Evolutionary conservation across 2,797 vertebrate species (phyloP), one percentile per base, ranked within the genome.

Genomic region (Melanotaenia trifasciata): DNA sequence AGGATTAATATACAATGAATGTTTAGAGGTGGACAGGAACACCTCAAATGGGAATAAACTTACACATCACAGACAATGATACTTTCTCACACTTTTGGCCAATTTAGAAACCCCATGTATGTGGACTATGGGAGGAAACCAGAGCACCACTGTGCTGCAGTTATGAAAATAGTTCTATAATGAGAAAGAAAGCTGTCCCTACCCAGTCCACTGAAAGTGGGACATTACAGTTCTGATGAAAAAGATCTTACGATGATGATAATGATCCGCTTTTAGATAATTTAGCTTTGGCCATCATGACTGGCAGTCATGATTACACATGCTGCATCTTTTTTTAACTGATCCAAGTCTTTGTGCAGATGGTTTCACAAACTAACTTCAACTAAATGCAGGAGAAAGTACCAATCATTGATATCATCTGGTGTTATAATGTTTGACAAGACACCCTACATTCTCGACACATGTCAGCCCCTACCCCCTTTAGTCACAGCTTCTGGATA

Each of bases 321-420:
- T 32, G 60, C 67, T 36, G 11, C 24, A 1, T 12, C 20, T 64
- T 70, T 68, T 33, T 69, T 57, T 0, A 20, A 36, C 40, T 9
- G 20, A 66, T 50, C n/a, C 32, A 26, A 24, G 40, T 35, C 40
- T 51, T 63, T 76, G 58, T 72, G 40, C 35, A 50, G 65, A 36
- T 72, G 65, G 45, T 53, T 63, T 75, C 58, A 51, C 72, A 85
- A 74, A 85, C 68, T 75, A 69, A 35, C 58, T 70, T 68, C 47
- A 51, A 4, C 61, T 43, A 57, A 22, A 75, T 4, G 2, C 16
- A 26, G 58, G 53, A 66, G 61, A 61, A 67, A 13, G 36, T 16
- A 14, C 58, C 67, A 67, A 84, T 85, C 72, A 79, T 33, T 26
- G 54, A 80, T 77, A 81, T 68, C 71, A 71, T 61, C 56, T 50